Evolutionary conservation across 2,113 vertebrate genomes (phyloP).

Genomic region (Paratilapia polleni): DNA sequence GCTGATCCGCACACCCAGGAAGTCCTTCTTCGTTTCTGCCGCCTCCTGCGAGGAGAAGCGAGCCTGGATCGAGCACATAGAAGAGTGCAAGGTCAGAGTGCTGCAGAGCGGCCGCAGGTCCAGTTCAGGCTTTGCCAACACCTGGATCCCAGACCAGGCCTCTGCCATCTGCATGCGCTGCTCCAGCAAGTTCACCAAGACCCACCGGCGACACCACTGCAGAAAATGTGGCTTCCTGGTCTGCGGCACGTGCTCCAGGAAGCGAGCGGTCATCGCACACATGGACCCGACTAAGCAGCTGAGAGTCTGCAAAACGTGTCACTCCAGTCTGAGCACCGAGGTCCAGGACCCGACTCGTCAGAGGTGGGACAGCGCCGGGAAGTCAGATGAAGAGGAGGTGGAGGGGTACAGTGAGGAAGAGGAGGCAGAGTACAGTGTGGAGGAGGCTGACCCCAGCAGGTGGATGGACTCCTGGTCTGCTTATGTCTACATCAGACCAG

Average conservation of each 20-base stretch:
- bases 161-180: constrained; percentile 94
- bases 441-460: constrained; percentile 62
- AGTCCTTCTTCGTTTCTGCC: constrained; percentile 90
- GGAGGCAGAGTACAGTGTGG: constrained; percentile 67
- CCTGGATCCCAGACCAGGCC: constrained; percentile 89
- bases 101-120: constrained; percentile 68
- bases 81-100: constrained; percentile 81
- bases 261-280: constrained; percentile 81
- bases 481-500: constrained; percentile 48
- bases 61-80: constrained; percentile 90
- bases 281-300: constrained; percentile 83
- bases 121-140: constrained; percentile 74
- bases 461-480: constrained; percentile 68
- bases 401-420: constrained; percentile 81
- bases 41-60: constrained; percentile 85
- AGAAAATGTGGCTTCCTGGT: constrained; percentile 90
- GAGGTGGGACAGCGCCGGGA: constrained; percentile 53
- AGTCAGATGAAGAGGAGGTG: constrained; percentile 11
- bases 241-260: constrained; percentile 85
- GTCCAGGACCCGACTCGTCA: background rate
- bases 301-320: constrained; percentile 86
- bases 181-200: constrained; percentile 81
- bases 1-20: constrained; percentile 90
- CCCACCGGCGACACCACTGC: constrained; percentile 90
- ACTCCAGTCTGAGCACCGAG: constrained; percentile 60